Evolutionary conservation across 2,113 vertebrate genomes (phyloP).

Genomic region (Stomatorhinus ivindoensis): DNA sequence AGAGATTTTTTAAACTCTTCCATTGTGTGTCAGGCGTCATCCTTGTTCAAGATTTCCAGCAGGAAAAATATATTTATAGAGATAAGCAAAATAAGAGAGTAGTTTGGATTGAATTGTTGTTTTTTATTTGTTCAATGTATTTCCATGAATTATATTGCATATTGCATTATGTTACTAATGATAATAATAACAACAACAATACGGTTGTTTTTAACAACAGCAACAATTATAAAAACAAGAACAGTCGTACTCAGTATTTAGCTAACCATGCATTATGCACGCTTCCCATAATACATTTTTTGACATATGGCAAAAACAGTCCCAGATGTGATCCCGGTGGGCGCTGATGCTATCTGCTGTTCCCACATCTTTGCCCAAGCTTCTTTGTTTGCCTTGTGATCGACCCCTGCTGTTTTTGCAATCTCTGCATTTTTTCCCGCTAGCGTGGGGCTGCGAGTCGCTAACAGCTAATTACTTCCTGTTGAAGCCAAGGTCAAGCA

Average conservation of each 20-base stretch:
- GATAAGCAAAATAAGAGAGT: not conserved
- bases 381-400: not conserved
- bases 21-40: not conserved
- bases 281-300: not conserved
- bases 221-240: not conserved
- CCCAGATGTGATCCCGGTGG: not conserved
- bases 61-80: not conserved
- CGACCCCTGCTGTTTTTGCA: slow-evolving; percentile 1
- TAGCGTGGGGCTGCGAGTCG: not conserved
- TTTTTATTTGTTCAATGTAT: not conserved
- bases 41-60: not conserved
- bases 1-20: not conserved
- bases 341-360: not conserved
- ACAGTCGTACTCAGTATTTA: not conserved
- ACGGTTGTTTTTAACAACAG: not conserved
- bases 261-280: not conserved
- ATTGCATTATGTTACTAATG: not conserved
- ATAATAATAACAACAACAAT: not conserved
- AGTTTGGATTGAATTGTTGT: not conserved
- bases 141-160: not conserved
- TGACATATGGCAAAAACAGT: slow-evolving; percentile 3
- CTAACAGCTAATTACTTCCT: slow-evolving; percentile 12
- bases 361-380: not conserved
- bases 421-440: slow-evolving; percentile 4
- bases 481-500: slow-evolving; percentile 2